Base-by-base conservation (phyloP, 2,113 vertebrate genomes). In the Ptilonorhynchus violaceus region DNA sequence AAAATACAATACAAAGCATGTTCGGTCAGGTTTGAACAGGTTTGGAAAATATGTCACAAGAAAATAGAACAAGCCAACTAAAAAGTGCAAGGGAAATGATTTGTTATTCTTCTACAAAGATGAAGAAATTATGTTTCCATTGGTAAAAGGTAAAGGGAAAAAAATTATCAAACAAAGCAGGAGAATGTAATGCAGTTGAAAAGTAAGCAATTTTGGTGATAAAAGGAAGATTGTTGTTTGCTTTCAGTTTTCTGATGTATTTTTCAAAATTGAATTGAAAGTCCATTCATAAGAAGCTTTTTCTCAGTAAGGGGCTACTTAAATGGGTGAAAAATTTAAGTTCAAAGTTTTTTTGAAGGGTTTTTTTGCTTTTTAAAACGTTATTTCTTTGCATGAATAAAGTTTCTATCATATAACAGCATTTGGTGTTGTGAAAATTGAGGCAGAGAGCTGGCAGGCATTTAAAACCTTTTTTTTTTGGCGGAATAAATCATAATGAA, bases 161-260 rank as follows among this genome's bases (percentile, higher is more conserved):
- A 39, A 92, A 47, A 23, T 2, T 41, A 73, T 24, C 80, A 83
- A 90, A 56, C 0, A 1, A 74, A 72, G 18, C 15, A 58, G 41
- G 13, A 83, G 53, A 80, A 64, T 81, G 73, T 63, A 92, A 78
- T 60, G 69, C 24, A 44, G 24, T 85, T 95, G 78, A 28, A 64
- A 91, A 96, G 56, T 60, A 84, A 74, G n/a, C 47, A 52, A 93
- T 97, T 95, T 96, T 3, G 19, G n/a, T 75, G 33, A 81, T 60
- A 96, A 86, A 93, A 87, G 68, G 46, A 58, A 87, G 58, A 35
- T 60, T 63, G 79, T 35, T 81, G 42, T 84, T 91, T 73, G 35
- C 69, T 92, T 93, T 92, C 87, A 50, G 22, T 89, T 85, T 91
- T 81, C 30, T 68, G 64, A 80, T 74, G 15, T 50, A 52, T 83